Evolutionary conservation across 2,888 invertebrate genomes (phyloP).

Genomic region (Hirudinaria manillensis): DNA sequence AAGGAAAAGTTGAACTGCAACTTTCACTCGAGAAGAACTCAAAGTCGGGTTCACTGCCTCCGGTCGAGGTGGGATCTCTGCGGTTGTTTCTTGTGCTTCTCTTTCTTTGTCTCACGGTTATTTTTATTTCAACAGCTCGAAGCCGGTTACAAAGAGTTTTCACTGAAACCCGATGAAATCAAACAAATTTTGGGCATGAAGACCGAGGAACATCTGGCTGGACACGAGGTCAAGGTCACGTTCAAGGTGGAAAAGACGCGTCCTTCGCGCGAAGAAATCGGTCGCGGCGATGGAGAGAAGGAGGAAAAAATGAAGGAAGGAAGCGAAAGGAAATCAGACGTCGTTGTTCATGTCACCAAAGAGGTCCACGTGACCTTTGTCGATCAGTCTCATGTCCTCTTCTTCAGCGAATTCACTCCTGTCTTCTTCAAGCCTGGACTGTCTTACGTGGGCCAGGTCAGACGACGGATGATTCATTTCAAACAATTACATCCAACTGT

Average conservation of each 20-base stretch:
- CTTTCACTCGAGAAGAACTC: not conserved
- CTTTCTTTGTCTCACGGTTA: too few relatives aligned
- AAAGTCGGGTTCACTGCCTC: too few relatives aligned
- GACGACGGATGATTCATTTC: not conserved
- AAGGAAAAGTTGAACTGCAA: not conserved
- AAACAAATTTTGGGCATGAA: not conserved
- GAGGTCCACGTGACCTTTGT: constrained; percentile 7
- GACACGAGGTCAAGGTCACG: not conserved
- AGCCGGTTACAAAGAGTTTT: not conserved
- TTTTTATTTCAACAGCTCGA: too few relatives aligned
- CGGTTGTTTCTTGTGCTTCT: too few relatives aligned
- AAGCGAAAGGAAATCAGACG: not conserved
- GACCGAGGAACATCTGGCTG: not conserved
- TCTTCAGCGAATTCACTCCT: constrained; percentile 8
- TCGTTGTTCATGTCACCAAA: not conserved
- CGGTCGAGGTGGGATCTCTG: too few relatives aligned
- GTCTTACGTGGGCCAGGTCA: not conserved
- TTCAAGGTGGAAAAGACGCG: not conserved
- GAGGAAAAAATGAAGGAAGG: not conserved
- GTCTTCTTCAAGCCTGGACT: not conserved
- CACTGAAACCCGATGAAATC: not conserved
- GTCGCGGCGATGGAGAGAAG: too few relatives aligned
- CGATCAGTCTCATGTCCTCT: constrained; percentile 1
- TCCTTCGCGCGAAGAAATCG: not conserved
- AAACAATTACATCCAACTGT: too few relatives aligned